Conservation (phyloP, 2,797 vertebrate species). For the Sandelia bainsii region DNA sequence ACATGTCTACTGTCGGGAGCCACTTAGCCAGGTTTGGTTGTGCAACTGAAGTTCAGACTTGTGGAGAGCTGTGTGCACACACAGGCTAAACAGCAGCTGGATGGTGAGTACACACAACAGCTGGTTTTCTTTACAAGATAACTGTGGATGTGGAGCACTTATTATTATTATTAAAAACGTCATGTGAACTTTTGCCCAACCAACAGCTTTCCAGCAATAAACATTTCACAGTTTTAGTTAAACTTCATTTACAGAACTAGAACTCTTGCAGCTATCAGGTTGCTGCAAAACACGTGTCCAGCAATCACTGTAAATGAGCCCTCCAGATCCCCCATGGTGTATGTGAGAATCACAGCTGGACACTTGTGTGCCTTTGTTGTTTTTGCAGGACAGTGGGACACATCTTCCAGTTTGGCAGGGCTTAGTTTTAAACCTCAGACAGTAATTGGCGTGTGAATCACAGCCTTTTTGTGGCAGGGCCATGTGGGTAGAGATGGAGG, state of each 20-base stretch:
- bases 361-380: conserved; percentile 37
- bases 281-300: conserved; percentile 12
- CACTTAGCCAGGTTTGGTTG: too few relatives aligned
- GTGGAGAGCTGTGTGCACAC: too few relatives aligned
- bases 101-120: too few relatives aligned
- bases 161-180: neutral
- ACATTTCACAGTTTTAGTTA: neutral
- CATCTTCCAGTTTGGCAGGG: conserved; percentile 33
- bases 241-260: neutral
- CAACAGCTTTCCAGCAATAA: neutral
- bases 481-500: conserved; percentile 47
- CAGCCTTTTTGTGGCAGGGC: conserved; percentile 36
- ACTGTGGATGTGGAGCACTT: too few relatives aligned
- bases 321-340: neutral
- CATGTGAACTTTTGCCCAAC: neutral
- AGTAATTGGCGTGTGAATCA: conserved; percentile 64
- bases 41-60: too few relatives aligned
- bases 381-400: conserved; percentile 40
- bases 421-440: conserved; percentile 66
- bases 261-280: neutral
- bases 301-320: neutral
- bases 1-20: too few relatives aligned
- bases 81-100: too few relatives aligned
- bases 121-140: too few relatives aligned
- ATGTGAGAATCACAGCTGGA: conserved; percentile 34